These are phyloP conservation scores for Trididemnum nubilum DNA, from an alignment of 23 tunicate species.

Conservation along the genomic window DNA sequence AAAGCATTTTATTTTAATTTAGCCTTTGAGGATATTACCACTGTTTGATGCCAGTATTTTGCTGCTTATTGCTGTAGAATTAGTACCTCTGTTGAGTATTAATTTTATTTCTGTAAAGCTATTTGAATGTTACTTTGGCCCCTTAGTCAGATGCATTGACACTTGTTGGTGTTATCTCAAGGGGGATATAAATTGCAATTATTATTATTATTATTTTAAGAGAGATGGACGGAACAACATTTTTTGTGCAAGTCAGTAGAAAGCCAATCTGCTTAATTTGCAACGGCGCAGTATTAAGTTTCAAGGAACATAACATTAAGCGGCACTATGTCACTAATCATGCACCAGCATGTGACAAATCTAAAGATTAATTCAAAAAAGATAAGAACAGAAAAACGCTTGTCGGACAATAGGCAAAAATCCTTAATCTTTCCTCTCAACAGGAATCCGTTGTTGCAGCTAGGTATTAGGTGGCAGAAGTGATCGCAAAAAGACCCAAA, in stretches of 20 bases:
- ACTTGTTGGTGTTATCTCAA: no score
- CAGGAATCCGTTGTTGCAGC: constrained; percentile 68
- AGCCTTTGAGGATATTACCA: no score
- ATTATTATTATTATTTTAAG: no score
- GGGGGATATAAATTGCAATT: no score
- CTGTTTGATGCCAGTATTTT: no score
- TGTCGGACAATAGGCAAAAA: constrained; percentile 38
- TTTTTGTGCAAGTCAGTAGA: constrained; percentile 35
- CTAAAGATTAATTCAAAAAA: constrained; percentile 19
- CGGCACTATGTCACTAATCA: constrained; percentile 35
- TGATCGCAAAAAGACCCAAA: constrained; percentile 53
- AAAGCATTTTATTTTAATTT: no score
- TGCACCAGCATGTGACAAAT: constrained; percentile 38
- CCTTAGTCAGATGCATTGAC: no score
- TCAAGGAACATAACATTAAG: constrained; percentile 31
- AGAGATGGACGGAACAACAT: constrained; percentile 28
- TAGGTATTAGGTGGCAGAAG: constrained; percentile 69
- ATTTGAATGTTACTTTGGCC: no score
- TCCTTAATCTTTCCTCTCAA: constrained; percentile 46
- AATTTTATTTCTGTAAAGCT: no score
- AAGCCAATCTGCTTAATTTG: constrained; percentile 46
- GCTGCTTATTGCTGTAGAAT: no score
- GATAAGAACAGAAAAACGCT: constrained; percentile 36
- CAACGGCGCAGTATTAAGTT: constrained; percentile 21
- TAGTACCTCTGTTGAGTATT: no score